Evolutionary conservation across 2,797 vertebrate species (phyloP), one percentile per base, ranked within the genome.

Genomic region (Kryptopterus vitreolus): DNA sequence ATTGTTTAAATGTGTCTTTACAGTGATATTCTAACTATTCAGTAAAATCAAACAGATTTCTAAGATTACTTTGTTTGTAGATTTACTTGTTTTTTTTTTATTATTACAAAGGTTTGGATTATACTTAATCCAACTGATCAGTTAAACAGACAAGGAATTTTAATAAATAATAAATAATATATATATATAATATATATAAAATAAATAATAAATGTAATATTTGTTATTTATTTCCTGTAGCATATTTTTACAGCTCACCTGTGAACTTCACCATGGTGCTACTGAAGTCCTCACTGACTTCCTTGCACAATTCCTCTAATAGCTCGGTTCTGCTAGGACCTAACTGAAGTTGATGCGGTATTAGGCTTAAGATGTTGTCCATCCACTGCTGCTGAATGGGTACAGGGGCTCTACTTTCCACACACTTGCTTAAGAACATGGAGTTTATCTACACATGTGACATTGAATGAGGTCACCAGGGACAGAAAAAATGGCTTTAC

Each of bases 381-480:
- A 98, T 85, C 95, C 96, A 97, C 29, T 94, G 82, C 69, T 92
- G 90, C 87, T 94, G 94, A 80, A 98, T 94, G 61, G 96, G 95
- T 76, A 90, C 82, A 3, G 94, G 62, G 0, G 95, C 93, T 15
- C 90, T 92, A 31, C 85, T 92, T 89, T 93, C 94, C 58, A 97
- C 93, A 76, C 93, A 89, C 1, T 83, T 86, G 89, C 94, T 97
- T 87, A 98, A 83, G 78, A 93, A 95, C 35, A 89, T 80, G 84
- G 96, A 96, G 66, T 94, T 96, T 82, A 87, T 80, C 97, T 99
- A 87, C 61, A 92, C 1, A 65, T 38, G 12, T 43, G 77, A 76
- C 53, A 75, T 24, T 38, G 48, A 78, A 71, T 15, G 43, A 38
- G 0, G 26, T 7, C 1, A 8, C 2, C 12, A 81, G 11, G 58